phyloP scores from a whole-genome alignment of 2,888 invertebrate species.

The Drosophila emarginata region DNA sequence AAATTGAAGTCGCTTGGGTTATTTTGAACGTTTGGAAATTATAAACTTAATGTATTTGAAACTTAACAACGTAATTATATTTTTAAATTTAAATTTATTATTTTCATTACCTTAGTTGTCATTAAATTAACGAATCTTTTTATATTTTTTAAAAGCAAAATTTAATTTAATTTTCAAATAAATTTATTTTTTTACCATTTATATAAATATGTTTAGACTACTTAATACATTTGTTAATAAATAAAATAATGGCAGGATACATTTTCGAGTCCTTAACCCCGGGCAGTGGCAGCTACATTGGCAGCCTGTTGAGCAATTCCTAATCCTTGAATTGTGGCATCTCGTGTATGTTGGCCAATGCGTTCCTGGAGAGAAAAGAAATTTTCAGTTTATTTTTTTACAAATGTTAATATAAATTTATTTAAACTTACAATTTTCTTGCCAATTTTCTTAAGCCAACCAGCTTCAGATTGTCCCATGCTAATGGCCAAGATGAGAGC shows the following conservation, averaged over 20 bases:
- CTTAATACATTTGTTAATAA: not conserved
- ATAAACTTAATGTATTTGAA: too few relatives aligned
- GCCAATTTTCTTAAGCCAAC: conserved; percentile 74
- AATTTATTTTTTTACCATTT: too few relatives aligned
- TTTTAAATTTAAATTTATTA: too few relatives aligned
- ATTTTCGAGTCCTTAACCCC: conserved; percentile 13
- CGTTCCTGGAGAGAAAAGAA: conserved; percentile 56
- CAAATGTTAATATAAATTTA: not conserved
- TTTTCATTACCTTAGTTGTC: too few relatives aligned
- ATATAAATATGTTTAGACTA: not conserved
- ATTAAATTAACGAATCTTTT: too few relatives aligned
- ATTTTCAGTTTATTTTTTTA: not conserved
- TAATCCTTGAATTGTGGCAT: conserved; percentile 70
- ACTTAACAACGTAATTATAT: too few relatives aligned
- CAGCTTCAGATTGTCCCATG: conserved; percentile 72
- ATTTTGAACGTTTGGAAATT: too few relatives aligned
- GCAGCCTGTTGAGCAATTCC: conserved; percentile 72
- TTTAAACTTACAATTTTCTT: conserved; percentile 69
- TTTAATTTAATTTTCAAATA: not conserved
- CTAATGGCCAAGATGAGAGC: conserved; percentile 68
- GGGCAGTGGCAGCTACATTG: conserved; percentile 69
- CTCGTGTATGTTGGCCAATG: conserved; percentile 70
- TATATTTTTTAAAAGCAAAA: too few relatives aligned
- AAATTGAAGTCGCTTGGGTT: too few relatives aligned
- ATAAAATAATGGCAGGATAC: not conserved